Conservation (phyloP, 2,797 vertebrate species). For the Notamacropus eugenii region DNA sequence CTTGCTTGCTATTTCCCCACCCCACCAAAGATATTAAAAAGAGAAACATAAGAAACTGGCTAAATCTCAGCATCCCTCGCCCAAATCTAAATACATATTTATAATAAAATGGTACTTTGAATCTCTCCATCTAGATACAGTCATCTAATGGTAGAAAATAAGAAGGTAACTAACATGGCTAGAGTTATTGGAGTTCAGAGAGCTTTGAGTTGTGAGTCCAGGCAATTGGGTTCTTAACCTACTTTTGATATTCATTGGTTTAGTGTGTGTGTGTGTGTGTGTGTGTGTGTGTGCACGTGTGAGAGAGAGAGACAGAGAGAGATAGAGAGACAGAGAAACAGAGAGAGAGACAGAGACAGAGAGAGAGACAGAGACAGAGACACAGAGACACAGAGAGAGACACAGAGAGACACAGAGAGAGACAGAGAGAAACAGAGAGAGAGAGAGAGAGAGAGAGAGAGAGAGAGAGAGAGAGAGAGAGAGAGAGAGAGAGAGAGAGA, state of each 20-base stretch:
- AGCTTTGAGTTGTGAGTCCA: neutral
- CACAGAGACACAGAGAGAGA: neutral
- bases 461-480: neutral
- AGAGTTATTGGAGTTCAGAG: neutral
- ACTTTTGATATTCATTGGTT: no score
- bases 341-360: no score
- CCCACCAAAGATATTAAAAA: constrained; percentile 64
- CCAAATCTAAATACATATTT: neutral
- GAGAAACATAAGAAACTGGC: constrained; percentile 66
- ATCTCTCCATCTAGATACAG: neutral
- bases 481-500: neutral
- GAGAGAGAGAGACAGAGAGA: neutral
- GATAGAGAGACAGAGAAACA: no score
- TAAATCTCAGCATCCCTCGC: constrained; percentile 22
- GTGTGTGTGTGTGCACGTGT: neutral
- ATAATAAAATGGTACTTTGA: neutral
- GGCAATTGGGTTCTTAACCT: neutral
- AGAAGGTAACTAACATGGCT: neutral
- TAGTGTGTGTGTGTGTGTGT: neutral
- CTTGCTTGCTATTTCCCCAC: constrained; percentile 36
- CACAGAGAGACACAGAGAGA: no score
- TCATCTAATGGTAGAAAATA: neutral
- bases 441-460: no score
- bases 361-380: neutral
- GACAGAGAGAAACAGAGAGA: no score